These are phyloP conservation scores for Patella caerulea DNA, from an alignment of 2,888 invertebrate genomes.

Conservation along the genomic window DNA sequence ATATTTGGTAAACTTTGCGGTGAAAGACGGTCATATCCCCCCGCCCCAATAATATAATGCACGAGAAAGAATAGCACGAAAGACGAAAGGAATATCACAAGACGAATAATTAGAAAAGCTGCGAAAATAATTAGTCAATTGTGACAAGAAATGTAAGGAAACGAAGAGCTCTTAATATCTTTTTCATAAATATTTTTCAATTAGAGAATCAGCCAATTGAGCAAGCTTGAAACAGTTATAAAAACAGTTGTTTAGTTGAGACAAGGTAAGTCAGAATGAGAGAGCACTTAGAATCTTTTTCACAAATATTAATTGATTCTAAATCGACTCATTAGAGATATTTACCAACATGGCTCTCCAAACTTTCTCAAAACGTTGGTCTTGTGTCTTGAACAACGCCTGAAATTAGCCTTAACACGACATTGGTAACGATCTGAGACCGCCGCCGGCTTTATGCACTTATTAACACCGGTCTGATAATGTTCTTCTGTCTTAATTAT, in stretches of 20 bases:
- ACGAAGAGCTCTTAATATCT: conserved; percentile 3
- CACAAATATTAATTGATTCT: conserved; percentile 2
- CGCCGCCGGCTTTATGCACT: background rate
- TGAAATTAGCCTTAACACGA: background rate
- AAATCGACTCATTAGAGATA: background rate
- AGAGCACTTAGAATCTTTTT: conserved; percentile 2
- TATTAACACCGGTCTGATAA: conserved; percentile 2
- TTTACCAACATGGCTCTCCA: background rate
- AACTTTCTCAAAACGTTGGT: background rate
- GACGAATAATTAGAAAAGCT: background rate
- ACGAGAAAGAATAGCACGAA: no score
- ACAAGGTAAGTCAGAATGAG: background rate
- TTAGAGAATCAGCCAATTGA: background rate
- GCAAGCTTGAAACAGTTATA: background rate
- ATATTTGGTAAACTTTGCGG: no score
- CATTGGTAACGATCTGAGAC: background rate
- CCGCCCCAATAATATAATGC: no score
- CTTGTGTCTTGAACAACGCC: background rate
- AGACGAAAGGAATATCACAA: background rate
- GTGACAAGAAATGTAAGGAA: background rate
- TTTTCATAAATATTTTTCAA: background rate
- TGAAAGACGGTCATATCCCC: no score
- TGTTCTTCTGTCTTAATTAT: background rate
- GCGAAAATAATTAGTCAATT: background rate
- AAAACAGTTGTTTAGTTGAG: background rate